A percentile compares a stretch with the other conserved stretches of the same genome.
These are phyloP conservation scores for Scaptomyza polygonia DNA, from an alignment of 2,888 invertebrate species.

Conservation along the genomic window DNA sequence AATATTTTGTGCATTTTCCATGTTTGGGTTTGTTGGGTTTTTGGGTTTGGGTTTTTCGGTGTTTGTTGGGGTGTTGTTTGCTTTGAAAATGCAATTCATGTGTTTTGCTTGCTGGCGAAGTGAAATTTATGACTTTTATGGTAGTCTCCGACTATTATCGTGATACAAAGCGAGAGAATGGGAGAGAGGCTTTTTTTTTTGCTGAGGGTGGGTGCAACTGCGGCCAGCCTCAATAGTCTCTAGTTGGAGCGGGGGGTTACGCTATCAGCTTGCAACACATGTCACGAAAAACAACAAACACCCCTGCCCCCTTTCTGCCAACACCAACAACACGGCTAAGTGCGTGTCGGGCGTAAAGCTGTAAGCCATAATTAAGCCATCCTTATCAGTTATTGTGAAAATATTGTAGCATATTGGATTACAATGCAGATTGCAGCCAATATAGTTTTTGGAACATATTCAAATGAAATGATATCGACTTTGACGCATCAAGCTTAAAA, in stretches of 20 bases:
- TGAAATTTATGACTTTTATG: conserved; percentile 71
- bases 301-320: not conserved
- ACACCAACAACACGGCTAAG: conserved; percentile 42
- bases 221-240: conserved; percentile 48
- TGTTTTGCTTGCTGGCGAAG: conserved; percentile 52
- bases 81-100: conserved; percentile 76
- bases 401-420: conserved; percentile 60
- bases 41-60: not conserved
- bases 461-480: too few relatives aligned
- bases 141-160: conserved; percentile 40
- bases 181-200: conserved; percentile 22
- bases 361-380: conserved; percentile 61
- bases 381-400: conserved; percentile 48
- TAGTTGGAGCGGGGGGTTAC: conserved; percentile 53
- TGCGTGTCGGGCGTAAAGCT: conserved; percentile 54
- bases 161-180: not conserved
- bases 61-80: conserved; percentile 47
- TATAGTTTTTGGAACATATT: too few relatives aligned
- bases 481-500: too few relatives aligned
- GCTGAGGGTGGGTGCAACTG: conserved; percentile 39
- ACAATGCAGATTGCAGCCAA: conserved; percentile 32
- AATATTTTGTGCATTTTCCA: conserved; percentile 81
- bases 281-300: conserved; percentile 70
- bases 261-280: conserved; percentile 75
- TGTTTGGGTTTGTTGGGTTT: conserved; percentile 33